Base-by-base conservation (phyloP, 2,888 invertebrate species). In the Erynnis tages region DNA sequence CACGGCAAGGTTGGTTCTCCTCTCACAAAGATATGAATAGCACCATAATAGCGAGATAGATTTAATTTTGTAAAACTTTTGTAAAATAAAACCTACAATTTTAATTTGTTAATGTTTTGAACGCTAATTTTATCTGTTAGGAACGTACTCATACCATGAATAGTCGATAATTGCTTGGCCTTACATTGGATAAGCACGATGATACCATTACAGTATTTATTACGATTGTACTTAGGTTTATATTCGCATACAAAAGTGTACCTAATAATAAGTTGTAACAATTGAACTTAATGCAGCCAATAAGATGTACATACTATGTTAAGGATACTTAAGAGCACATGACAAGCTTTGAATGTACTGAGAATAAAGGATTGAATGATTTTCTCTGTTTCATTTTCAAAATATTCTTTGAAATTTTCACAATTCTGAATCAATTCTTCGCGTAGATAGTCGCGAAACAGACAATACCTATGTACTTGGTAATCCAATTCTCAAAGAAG, bases 261-360 rank as follows among this genome's bases (percentile, higher is more conserved):
- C 32, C 16, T 46, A 29, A 41, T 45, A 19, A 43, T n/a, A n/a
- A 23, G 35, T 35, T 38, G 23, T 53, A 38, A 47, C 37, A 34
- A 46, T 49, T 44, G 34, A 47, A 38, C n/a, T 37, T 54, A 46
- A 53, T 57, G 34, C 56, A 66, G 66, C 65, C 64, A 66, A 60
- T 76, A 73, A 73, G 63, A 57, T 81, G 76, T 82, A 82, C 60
- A 80, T 76, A 80, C 65, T 72, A 62, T 57, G 57, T 57, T 76
- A 75, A 72, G 68, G 50, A 53, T 81, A 79, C 73, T 66, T 67
- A 81, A 80, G 74, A 59, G 66, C 72, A 71, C 70, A 53, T 61
- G 59, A 59, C 60, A 80, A 76, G 87, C 88, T 88, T 88, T 88
- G 75, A 79, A 81, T 88, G 88, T 88, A 88, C 86, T 81, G 83